phyloP scores from a whole-genome alignment of 2,888 invertebrate species.

The Caenorhabditis sp. region DNA sequence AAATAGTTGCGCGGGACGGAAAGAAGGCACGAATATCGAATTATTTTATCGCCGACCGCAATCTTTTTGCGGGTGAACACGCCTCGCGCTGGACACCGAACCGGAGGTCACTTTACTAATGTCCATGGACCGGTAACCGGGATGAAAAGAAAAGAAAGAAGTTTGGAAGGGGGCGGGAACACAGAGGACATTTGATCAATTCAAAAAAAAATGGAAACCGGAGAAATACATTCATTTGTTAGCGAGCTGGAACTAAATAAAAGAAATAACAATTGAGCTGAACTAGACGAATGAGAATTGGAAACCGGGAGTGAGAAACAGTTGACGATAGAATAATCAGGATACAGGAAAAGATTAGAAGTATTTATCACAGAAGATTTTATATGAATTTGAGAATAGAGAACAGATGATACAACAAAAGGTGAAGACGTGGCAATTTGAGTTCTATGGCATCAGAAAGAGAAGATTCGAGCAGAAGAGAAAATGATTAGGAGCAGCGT shows the following conservation, averaged over 20 bases:
- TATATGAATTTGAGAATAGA: not conserved
- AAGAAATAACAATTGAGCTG: not conserved
- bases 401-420: not conserved
- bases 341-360: not conserved
- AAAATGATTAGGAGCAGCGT: not conserved
- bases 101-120: constrained; percentile 8
- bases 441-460: not conserved
- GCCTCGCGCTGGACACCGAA: not conserved
- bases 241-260: too few species aligned
- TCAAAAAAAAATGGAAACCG: not conserved
- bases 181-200: not conserved
- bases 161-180: too few species aligned
- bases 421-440: not conserved
- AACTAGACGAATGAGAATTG: too few species aligned
- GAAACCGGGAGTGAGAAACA: too few species aligned
- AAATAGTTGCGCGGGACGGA: constrained; percentile 7
- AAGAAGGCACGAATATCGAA: constrained; percentile 26
- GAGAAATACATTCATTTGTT: too few species aligned
- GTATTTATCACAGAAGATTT: not conserved
- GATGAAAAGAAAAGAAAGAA: not conserved
- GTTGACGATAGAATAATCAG: too few species aligned
- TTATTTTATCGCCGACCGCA: constrained; percentile 59
- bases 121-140: not conserved
- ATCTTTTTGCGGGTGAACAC: constrained; percentile 24
- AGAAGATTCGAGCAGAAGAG: not conserved